Conservation (phyloP, 2,797 vertebrate species). For the Cyprinella venusta region DNA sequence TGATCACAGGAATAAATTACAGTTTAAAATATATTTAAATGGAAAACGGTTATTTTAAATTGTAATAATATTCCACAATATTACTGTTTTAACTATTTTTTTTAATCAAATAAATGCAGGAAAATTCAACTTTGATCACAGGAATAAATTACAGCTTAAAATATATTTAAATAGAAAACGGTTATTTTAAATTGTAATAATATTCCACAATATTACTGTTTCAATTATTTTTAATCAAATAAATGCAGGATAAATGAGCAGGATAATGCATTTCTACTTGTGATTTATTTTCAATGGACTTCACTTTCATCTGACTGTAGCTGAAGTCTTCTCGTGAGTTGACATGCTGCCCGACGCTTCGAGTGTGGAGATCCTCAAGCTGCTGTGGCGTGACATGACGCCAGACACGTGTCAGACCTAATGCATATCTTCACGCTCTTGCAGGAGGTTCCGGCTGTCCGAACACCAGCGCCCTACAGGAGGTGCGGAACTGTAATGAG, state of each 20-base stretch:
- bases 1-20: too few species aligned
- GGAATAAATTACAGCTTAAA: neutral
- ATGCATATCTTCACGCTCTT: constrained; percentile 33
- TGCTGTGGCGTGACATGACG: neutral
- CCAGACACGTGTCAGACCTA: neutral
- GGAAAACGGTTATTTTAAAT: too few species aligned
- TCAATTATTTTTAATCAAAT: neutral
- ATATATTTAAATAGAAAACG: neutral
- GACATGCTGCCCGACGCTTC: too few species aligned
- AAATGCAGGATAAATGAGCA: neutral
- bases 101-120: too few species aligned
- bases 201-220: neutral
- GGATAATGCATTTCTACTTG: neutral
- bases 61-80: too few species aligned
- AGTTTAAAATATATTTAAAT: too few species aligned
- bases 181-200: neutral
- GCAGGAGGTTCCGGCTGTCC: constrained; percentile 89
- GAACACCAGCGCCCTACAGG: constrained; percentile 89
- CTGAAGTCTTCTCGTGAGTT: neutral
- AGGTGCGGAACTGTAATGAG: constrained; percentile 92
- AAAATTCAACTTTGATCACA: neutral
- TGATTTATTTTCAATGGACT: neutral
- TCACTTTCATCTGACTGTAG: neutral
- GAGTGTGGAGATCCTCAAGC: neutral
- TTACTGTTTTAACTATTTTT: too few species aligned